Evolutionary conservation across 2,113 vertebrate genomes (phyloP), one percentile per base, ranked within the genome.

Genomic region (Protomyctophum bolini): DNA sequence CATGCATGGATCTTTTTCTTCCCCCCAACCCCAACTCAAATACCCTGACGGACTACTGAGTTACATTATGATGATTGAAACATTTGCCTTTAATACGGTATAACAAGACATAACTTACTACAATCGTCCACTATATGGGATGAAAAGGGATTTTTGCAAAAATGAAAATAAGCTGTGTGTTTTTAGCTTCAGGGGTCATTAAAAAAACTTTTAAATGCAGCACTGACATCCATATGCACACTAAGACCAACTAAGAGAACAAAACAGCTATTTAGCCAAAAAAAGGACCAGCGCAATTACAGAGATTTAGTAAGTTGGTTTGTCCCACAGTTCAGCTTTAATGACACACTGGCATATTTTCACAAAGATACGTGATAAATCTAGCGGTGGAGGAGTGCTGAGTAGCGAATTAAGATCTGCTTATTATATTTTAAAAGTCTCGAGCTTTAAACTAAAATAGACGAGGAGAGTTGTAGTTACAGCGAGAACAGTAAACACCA

Each of bases 251-350:
- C 67, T 54, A 51, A 70, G 76, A 83, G 77, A 80, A 72, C 75
- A 70, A 66, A 82, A 66, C 66, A 82, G 65, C 60, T 64, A 62
- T 41, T 75, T 68, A 48, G 68, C 76, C 66, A 21, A 72, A 85
- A 67, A 81, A 73, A 58, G 68, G 52, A 64, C 14, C 70, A 48
- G 33, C 28, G 75, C 67, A 86, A 86, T 86, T 80, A 76, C 63
- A 88, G 60, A 87, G 75, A 83, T 85, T 87, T 85, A 80, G 62
- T 70, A 12, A 83, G 75, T 73, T 76, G 83, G 79, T 73, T 77
- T 80, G 63, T 47, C 73, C 83, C 83, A 10, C 81, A 84, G 75
- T 72, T 82, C 52, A 68, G 33, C 68, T 75, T 79, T 85, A 83
- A 88, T 85, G 74, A 88, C 84, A 85, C 59, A 73, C 69, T 75